Percentiles rank a stretch among this genome's conserved stretches.
Evolutionary conservation across 2,888 invertebrate species (phyloP).

Genomic region (Eueremaeus valkanovi): DNA sequence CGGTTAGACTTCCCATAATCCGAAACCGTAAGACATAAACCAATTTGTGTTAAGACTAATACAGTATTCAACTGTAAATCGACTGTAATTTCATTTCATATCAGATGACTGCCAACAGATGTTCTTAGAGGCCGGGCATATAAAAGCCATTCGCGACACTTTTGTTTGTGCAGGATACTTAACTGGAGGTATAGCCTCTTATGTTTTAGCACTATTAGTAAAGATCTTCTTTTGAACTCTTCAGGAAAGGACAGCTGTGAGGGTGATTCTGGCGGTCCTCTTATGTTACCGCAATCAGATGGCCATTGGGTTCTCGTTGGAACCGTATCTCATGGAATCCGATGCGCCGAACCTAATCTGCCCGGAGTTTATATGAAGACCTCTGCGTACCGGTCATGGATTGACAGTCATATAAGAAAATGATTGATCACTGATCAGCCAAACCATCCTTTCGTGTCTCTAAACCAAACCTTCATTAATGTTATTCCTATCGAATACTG

Average conservation of each 20-base stretch:
- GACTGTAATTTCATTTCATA: no score
- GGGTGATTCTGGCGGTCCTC: constrained; percentile 89
- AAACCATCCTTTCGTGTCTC: no score
- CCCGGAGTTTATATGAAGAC: constrained; percentile 93
- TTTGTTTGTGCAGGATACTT: constrained; percentile 90
- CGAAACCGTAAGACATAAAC: no score
- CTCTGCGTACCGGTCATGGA: constrained; percentile 85
- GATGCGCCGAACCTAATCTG: constrained; percentile 83
- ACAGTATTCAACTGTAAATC: no score
- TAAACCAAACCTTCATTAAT: no score
- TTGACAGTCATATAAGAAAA: constrained; percentile 53
- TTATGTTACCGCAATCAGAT: constrained; percentile 77
- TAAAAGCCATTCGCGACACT: constrained; percentile 76
- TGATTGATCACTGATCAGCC: no score
- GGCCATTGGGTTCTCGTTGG: constrained; percentile 76
- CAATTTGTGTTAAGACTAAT: no score
- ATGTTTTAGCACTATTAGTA: no score
- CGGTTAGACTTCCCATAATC: constrained; percentile 84
- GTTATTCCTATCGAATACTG: no score
- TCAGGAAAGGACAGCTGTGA: no score
- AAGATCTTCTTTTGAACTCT: no score
- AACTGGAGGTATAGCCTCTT: constrained; percentile 55
- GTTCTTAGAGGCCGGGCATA: constrained; percentile 85
- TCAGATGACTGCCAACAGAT: constrained; percentile 88
- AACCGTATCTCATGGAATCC: constrained; percentile 90